phyloP scores from a whole-genome alignment of 1,140 invertebrate species.

The Campoletis sonorensis region DNA sequence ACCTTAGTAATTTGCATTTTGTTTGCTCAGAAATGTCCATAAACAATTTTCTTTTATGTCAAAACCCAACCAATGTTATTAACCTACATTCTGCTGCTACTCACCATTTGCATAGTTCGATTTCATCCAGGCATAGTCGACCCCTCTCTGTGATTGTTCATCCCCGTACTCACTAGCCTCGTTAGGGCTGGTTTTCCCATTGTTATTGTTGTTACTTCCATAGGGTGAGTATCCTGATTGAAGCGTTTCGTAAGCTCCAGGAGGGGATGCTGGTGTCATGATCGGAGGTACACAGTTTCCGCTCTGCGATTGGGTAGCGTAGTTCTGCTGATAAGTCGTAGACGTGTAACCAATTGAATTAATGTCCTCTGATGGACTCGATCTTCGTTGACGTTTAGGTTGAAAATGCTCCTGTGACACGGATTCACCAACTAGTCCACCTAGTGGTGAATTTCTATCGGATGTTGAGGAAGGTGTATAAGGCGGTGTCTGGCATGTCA shows the following conservation, averaged over 20 bases:
- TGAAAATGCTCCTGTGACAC: slow-evolving; percentile 46
- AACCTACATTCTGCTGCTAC: slow-evolving; percentile 19
- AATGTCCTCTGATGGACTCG: slow-evolving; percentile 23
- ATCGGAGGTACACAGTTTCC: slow-evolving; percentile 13
- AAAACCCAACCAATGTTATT: no score
- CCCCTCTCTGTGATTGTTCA: slow-evolving; percentile 30
- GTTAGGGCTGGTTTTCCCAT: slow-evolving; percentile 49
- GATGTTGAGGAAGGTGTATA: slow-evolving; percentile 59
- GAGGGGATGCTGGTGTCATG: neutral
- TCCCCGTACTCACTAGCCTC: slow-evolving; percentile 50
- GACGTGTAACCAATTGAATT: slow-evolving; percentile 24
- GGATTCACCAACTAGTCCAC: neutral
- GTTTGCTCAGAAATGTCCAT: neutral
- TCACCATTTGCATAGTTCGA: slow-evolving; percentile 57
- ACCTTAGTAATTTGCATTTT: no score
- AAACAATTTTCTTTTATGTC: neutral
- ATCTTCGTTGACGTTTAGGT: neutral
- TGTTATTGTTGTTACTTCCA: slow-evolving; percentile 49
- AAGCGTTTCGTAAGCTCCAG: slow-evolving; percentile 3
- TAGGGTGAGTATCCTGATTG: slow-evolving; percentile 42
- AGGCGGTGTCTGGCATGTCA: slow-evolving; percentile 53
- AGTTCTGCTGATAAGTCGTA: slow-evolving; percentile 33
- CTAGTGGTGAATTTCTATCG: slow-evolving; percentile 55
- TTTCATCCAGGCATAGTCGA: slow-evolving; percentile 67
- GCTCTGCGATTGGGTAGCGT: slow-evolving; percentile 6